Evolutionary conservation across 2,113 vertebrate genomes (phyloP).

Genomic region (Dolichallabes microphthalmus): DNA sequence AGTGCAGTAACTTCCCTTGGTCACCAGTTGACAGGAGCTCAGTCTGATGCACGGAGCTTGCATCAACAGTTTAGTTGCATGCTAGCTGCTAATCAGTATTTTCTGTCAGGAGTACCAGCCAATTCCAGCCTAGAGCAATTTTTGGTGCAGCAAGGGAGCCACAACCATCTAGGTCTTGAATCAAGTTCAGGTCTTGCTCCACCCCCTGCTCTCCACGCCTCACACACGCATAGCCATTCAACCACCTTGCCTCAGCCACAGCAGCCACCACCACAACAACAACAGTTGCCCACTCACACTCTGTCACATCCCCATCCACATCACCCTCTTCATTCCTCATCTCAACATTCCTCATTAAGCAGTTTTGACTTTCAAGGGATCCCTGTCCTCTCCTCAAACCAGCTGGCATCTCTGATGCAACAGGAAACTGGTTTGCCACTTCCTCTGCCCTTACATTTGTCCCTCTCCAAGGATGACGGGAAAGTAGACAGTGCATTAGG

Average conservation of each 20-base stretch:
- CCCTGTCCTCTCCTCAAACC: slow-evolving; percentile 79
- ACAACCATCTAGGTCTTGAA: slow-evolving; percentile 77
- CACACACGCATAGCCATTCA: slow-evolving; percentile 73
- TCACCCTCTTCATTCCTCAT: slow-evolving; percentile 74
- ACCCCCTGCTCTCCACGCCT: slow-evolving; percentile 76
- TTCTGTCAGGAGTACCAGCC: slow-evolving; percentile 77
- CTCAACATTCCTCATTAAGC: slow-evolving; percentile 72
- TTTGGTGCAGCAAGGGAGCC: slow-evolving; percentile 78
- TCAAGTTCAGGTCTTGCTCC: slow-evolving; percentile 71
- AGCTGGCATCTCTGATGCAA: slow-evolving; percentile 78
- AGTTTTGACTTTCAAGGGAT: slow-evolving; percentile 81
- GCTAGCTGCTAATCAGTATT: slow-evolving; percentile 81
- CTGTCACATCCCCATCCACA: slow-evolving; percentile 75
- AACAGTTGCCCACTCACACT: slow-evolving; percentile 74
- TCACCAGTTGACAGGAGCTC: slow-evolving; percentile 76
- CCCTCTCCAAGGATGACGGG: slow-evolving; percentile 76
- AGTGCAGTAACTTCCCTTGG: slow-evolving; percentile 77
- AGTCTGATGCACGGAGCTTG: slow-evolving; percentile 78
- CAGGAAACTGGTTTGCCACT: slow-evolving; percentile 77
- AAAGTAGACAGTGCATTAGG: slow-evolving; percentile 70
- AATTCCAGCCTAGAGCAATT: slow-evolving; percentile 80
- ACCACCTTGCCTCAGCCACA: slow-evolving; percentile 68
- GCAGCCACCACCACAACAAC: slow-evolving; percentile 70
- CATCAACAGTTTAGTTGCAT: slow-evolving; percentile 83
- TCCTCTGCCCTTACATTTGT: slow-evolving; percentile 75